These are phyloP conservation scores for Pelusios castaneus DNA, from an alignment of 2,113 vertebrate species.

Conservation along the genomic window DNA sequence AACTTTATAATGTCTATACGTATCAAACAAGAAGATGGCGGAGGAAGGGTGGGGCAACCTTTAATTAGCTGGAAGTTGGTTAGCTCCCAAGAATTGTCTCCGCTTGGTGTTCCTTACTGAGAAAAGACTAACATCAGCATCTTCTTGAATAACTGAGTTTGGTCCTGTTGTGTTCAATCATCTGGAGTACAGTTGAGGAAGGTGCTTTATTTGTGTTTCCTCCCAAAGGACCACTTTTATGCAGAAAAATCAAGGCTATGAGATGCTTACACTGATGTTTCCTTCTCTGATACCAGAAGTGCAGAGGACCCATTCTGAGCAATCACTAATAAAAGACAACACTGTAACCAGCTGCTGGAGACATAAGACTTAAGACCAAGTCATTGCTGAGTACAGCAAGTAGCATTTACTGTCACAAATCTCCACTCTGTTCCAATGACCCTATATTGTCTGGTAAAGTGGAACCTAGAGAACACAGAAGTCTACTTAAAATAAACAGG, in stretches of 20 bases:
- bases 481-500: slow-evolving; percentile 61
- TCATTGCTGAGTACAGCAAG: slow-evolving; percentile 1
- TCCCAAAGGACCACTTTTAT: slow-evolving; percentile 50
- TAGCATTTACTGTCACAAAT: slow-evolving; percentile 7
- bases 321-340: slow-evolving; percentile 45
- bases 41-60: no score
- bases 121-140: slow-evolving; percentile 50
- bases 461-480: slow-evolving; percentile 51
- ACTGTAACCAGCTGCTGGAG: slow-evolving; percentile 14
- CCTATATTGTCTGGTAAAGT: slow-evolving; percentile 15
- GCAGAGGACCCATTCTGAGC: slow-evolving; percentile 25
- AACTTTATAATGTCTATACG: neutral
- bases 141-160: slow-evolving; percentile 2
- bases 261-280: slow-evolving; percentile 60
- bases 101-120: neutral
- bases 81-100: neutral
- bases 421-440: slow-evolving; percentile 6
- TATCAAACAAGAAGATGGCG: neutral
- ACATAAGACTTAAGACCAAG: neutral
- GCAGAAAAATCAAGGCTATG: slow-evolving; percentile 41
- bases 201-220: slow-evolving; percentile 57
- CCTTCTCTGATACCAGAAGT: slow-evolving; percentile 1
- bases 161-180: neutral
- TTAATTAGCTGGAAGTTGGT: slow-evolving; percentile 46
- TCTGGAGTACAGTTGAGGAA: slow-evolving; percentile 25